Evolutionary conservation across 2,113 vertebrate genomes (phyloP).

Genomic region (Mormyrus iriodes): DNA sequence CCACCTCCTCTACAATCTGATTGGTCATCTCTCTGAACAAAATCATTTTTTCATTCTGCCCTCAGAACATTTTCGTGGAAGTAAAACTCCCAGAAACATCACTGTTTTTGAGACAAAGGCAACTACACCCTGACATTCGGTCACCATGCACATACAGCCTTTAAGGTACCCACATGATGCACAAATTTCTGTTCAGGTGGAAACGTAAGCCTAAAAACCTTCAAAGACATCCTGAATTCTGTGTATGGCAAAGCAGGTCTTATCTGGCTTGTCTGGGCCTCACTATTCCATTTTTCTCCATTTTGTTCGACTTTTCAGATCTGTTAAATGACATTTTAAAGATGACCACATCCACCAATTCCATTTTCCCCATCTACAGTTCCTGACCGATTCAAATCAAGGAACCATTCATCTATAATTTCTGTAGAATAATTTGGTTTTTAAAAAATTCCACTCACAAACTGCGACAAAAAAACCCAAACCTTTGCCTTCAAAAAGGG

Average conservation of each 20-base stretch:
- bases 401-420: neutral
- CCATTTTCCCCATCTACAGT: neutral
- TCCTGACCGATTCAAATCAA: neutral
- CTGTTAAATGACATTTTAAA: neutral
- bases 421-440: neutral
- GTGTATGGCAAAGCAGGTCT: neutral
- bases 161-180: neutral
- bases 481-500: neutral
- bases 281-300: neutral
- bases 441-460: neutral
- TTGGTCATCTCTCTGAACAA: neutral
- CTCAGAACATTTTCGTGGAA: neutral
- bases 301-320: neutral
- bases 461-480: neutral
- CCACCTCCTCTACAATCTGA: neutral
- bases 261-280: neutral
- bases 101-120: neutral
- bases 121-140: neutral
- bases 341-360: neutral
- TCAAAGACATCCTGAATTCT: neutral
- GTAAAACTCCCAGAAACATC: neutral
- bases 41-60: neutral
- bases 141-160: neutral
- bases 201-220: neutral
- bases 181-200: neutral